phyloP scores from a whole-genome alignment of 2,888 invertebrate genomes.

The Hermodice carunculata region DNA sequence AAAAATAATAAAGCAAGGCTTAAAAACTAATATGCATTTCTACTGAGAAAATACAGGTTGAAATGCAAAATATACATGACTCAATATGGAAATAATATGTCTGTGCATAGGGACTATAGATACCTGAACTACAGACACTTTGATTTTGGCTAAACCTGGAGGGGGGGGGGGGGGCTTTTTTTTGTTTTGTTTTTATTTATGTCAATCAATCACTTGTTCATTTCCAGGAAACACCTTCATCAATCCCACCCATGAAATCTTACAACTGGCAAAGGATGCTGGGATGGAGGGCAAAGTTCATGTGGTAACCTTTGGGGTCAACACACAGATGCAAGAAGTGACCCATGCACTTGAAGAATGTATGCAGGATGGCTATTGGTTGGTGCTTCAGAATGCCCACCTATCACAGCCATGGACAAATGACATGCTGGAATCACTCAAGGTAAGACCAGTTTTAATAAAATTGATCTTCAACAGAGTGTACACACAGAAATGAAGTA shows the following conservation, averaged over 20 bases:
- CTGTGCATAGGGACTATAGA: too few relatives aligned
- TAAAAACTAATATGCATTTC: too few relatives aligned
- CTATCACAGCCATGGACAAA: constrained; percentile 48
- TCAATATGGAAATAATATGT: too few relatives aligned
- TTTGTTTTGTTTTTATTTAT: neutral
- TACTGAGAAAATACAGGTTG: too few relatives aligned
- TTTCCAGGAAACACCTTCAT: constrained; percentile 20
- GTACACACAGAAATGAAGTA: neutral
- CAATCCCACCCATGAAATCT: constrained; percentile 59
- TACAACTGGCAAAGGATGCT: constrained; percentile 57
- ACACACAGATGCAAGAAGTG: constrained; percentile 54
- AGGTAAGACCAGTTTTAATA: constrained; percentile 47
- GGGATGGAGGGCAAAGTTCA: constrained; percentile 62
- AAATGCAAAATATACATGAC: too few relatives aligned
- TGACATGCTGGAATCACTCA: constrained; percentile 53
- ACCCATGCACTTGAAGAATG: constrained; percentile 59
- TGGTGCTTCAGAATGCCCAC: constrained; percentile 66
- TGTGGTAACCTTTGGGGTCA: constrained; percentile 63
- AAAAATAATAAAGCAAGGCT: too few relatives aligned
- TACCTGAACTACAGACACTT: too few relatives aligned
- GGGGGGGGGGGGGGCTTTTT: too few relatives aligned
- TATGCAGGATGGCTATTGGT: constrained; percentile 63
- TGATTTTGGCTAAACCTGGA: too few relatives aligned
- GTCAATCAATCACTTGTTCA: neutral
- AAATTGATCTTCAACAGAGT: too few relatives aligned